Conservation (phyloP, 2,113 vertebrate species). For the Myiozetetes cayanensis region DNA sequence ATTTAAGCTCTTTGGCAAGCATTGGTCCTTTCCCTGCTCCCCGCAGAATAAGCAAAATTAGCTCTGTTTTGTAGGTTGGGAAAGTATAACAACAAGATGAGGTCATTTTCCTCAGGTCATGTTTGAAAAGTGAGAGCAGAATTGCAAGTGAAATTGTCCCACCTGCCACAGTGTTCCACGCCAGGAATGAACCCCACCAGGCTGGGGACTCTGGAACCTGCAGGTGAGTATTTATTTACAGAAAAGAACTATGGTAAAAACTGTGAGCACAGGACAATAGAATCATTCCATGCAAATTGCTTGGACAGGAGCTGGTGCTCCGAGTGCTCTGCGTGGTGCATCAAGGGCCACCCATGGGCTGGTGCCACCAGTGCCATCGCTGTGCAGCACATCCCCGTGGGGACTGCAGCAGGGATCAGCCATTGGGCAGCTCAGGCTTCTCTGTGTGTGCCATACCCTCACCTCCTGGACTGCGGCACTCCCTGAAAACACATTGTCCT, state of each 20-base stretch:
- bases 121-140: background rate
- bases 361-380: background rate
- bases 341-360: accelerated
- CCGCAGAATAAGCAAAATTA: background rate
- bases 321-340: accelerated
- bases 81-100: background rate
- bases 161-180: background rate
- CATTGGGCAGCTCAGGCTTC: accelerated
- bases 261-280: accelerated
- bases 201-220: background rate
- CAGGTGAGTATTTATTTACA: background rate
- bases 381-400: accelerated
- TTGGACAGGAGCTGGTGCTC: background rate
- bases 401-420: accelerated
- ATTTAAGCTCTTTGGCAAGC: background rate
- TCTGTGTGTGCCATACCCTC: accelerated
- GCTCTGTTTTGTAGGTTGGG: background rate
- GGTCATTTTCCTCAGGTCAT: background rate
- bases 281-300: accelerated
- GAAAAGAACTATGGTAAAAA: accelerated
- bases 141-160: background rate
- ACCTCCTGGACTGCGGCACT: accelerated
- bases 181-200: background rate
- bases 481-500: background rate
- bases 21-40: background rate